A percentile compares a stretch with the other conserved stretches of the same genome.
Evolutionary conservation across 1,140 invertebrate genomes (phyloP).

Genomic region (Drosophila micromelanica): DNA sequence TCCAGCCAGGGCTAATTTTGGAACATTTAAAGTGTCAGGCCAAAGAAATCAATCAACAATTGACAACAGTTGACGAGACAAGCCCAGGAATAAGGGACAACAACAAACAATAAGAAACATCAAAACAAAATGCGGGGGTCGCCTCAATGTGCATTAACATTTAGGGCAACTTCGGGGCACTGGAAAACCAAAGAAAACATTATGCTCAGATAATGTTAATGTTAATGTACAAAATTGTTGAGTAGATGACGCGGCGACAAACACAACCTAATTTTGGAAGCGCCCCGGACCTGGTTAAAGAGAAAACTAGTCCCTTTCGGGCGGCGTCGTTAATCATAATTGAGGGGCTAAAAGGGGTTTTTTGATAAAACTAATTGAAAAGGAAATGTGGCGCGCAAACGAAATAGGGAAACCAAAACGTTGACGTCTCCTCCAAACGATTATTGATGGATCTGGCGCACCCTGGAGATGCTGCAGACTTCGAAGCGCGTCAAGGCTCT

Average conservation of each 20-base stretch:
- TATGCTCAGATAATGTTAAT: conserved; percentile 42
- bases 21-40: conserved; percentile 63
- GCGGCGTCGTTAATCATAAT: conserved; percentile 74
- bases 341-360: conserved; percentile 60
- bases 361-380: conserved; percentile 49
- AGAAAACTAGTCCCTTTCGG: neutral
- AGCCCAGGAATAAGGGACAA: conserved; percentile 5
- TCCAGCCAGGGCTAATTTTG: conserved; percentile 52
- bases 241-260: conserved; percentile 56
- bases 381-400: conserved; percentile 28
- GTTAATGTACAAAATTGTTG: conserved; percentile 59
- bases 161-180: conserved; percentile 20
- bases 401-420: conserved; percentile 6
- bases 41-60: conserved; percentile 74
- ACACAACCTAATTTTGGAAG: conserved; percentile 62
- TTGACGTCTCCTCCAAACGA: conserved; percentile 18
- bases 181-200: conserved; percentile 29
- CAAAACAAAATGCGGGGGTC: conserved; percentile 51
- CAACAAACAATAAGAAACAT: conserved; percentile 16
- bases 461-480: neutral
- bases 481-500: neutral
- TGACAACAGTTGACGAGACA: conserved; percentile 60
- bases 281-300: conserved; percentile 17
- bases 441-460: conserved; percentile 37
- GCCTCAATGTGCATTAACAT: conserved; percentile 36